Percentiles rank a stretch among this genome's conserved stretches.
phyloP scores from a whole-genome alignment of 2,888 invertebrate genomes.

The Labia minor region DNA sequence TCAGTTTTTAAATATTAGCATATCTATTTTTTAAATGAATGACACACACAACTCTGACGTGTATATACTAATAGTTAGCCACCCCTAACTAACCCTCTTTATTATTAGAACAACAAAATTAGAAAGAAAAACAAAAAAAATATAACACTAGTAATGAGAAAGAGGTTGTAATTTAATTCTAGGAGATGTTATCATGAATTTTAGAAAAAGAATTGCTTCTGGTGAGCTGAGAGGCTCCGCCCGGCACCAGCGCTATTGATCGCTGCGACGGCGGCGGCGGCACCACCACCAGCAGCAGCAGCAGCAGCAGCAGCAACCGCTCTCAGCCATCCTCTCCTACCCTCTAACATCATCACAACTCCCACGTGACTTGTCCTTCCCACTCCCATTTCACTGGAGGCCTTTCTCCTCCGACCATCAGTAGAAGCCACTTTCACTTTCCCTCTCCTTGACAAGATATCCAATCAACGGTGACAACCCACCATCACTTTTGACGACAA shows the following conservation, averaged over 20 bases:
- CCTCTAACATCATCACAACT: not conserved
- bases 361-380: not conserved
- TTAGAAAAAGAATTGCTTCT: too few relatives aligned
- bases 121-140: too few relatives aligned
- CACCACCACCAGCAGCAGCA: not conserved
- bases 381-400: not conserved
- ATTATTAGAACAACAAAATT: too few relatives aligned
- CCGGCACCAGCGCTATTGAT: not conserved
- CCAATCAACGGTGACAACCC: slow-evolving; percentile 2
- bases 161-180: too few relatives aligned
- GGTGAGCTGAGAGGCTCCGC: slow-evolving; percentile 1
- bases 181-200: too few relatives aligned
- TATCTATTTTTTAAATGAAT: too few relatives aligned
- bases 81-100: too few relatives aligned
- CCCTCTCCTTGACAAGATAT: not conserved
- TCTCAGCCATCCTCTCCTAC: too few relatives aligned
- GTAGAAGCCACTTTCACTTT: not conserved
- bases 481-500: not conserved
- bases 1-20: too few relatives aligned
- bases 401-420: not conserved
- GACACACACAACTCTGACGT: too few relatives aligned
- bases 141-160: too few relatives aligned
- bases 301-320: not conserved
- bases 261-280: not conserved
- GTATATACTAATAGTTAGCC: too few relatives aligned